phyloP scores from a whole-genome alignment of 2,113 vertebrate species.

The Paraplagusia blochii region DNA sequence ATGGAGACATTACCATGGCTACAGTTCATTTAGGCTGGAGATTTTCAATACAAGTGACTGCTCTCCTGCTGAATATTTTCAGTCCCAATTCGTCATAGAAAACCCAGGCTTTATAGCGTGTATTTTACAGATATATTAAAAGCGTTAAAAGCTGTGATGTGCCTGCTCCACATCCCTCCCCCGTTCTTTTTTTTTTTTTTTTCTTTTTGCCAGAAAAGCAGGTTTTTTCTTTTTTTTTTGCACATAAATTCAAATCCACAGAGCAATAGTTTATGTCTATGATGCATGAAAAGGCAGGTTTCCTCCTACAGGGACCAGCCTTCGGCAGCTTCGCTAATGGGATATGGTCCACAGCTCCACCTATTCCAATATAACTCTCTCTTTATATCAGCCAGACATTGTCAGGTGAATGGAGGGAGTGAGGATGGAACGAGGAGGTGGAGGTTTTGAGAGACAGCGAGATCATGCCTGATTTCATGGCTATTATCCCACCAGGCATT shows the following conservation, averaged over 20 bases:
- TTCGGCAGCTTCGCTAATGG: slow-evolving; percentile 71
- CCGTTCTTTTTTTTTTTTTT: slow-evolving; percentile 6
- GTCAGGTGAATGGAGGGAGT: slow-evolving; percentile 43
- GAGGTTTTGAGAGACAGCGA: slow-evolving; percentile 60
- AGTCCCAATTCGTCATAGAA: slow-evolving; percentile 38
- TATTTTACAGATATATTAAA: slow-evolving; percentile 50
- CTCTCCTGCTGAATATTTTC: slow-evolving; percentile 50
- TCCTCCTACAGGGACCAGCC: slow-evolving; percentile 60
- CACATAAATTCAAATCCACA: slow-evolving; percentile 56
- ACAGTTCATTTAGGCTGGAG: slow-evolving; percentile 54
- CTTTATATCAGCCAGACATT: slow-evolving; percentile 47
- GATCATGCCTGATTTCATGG: slow-evolving; percentile 64
- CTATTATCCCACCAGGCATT: slow-evolving; percentile 52
- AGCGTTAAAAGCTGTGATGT: slow-evolving; percentile 48
- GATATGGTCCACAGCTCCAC: slow-evolving; percentile 70
- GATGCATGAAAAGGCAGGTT: slow-evolving; percentile 67
- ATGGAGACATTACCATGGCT: slow-evolving; percentile 45
- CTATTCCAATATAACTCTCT: slow-evolving; percentile 70
- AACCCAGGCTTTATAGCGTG: slow-evolving; percentile 18
- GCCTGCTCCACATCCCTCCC: slow-evolving; percentile 25
- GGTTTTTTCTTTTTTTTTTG: too few relatives aligned
- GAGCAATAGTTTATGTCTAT: slow-evolving; percentile 53
- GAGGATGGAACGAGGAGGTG: slow-evolving; percentile 51
- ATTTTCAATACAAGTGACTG: slow-evolving; percentile 67
- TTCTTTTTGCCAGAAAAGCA: slow-evolving; percentile 44